Evolutionary conservation across 2,797 vertebrate genomes (phyloP), one percentile per base, ranked within the genome.

Genomic region (Sebastes alutus): DNA sequence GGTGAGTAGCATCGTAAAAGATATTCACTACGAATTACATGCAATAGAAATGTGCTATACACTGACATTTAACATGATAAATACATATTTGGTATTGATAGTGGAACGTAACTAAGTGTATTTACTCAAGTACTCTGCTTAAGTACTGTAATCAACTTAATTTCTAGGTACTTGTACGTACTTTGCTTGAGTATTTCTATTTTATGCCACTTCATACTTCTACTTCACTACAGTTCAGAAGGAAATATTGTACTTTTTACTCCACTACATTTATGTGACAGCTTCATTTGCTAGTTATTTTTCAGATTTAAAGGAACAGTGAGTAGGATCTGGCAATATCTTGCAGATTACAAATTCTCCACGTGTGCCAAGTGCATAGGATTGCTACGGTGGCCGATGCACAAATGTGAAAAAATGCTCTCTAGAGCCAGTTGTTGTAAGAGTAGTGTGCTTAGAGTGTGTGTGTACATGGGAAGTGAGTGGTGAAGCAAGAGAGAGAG

Each of bases 301-400:
- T 60, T 60, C 3, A 30, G 7, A 71, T 42, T 58, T 9, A 2
- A 46, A 54, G 38, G 38, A 16, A 42, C 38, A 42, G 38, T 42
- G 38, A 6, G 38, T 16, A 42, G 38, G 38, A 16, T 42, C 38
- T 42, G 38, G 38, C 1, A 0, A 0, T 42, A 16, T 42, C 38
- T 16, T 1, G 38, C 38, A 42, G 38, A 42, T 42, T 42, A 42
- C 38, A 42, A 16, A 16, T 42, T 42, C 38, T 42, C 38, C 38
- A 38, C 2, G 2, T 42, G 38, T 16, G 14, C 14, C 13, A 42
- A 42, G 38, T 2, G 38, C 0, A 1, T 42, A 6, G 38, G 6
- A 42, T 42, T 42, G 38, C 38, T 42, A 42, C 0, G 13, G 14
- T 16, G 38, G 14, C 6, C 2, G 6, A 35, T 0, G 11, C 14